Evolutionary conservation across 2,888 invertebrate genomes (phyloP), one percentile per base, ranked within the genome.

Genomic region (Lasioglossum pauxillum): DNA sequence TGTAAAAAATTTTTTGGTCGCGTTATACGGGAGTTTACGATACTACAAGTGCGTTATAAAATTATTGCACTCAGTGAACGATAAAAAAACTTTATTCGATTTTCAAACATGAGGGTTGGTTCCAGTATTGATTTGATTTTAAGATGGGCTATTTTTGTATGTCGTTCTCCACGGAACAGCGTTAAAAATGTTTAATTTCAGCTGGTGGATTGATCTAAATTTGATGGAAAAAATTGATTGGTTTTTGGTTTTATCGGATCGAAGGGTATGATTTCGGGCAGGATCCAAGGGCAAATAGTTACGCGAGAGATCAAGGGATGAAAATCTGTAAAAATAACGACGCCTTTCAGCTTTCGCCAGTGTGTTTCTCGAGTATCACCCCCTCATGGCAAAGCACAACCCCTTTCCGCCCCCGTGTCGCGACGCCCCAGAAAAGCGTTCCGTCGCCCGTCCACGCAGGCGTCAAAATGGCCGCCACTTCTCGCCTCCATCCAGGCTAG

Each of bases 381-480:
- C 88, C 87, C 87, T 85, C 89, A 79, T 82, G 88, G 90, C 85
- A 88, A 82, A 91, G 84, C 90, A 90, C 92, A 92, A 91, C 92
- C 92, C 88, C 90, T 91, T 90, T 87, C 83, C 84, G 78, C 85
- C 88, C 85, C 83, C 85, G 85, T 82, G 77, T 77, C 82, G 73
- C 80, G 80, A 82, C 90, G 91, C 83, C 86, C 84, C 88, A 86
- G 84, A 82, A 84, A 88, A 92, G 92, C 90, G 92, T 85, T 86
- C 85, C 90, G 90, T 85, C 90, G 92, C 80, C 77, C 77, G 82
- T 76, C 60, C 84, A 93, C 94, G 94, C 94, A 95, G 92, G 95
- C 95, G 95, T 94, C 94, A 94, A 94, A 93, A 95, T 95, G 95
- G 95, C 95, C 91, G 93, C 91, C 88, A 89, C 88, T 86, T 91